Evolutionary conservation across 2,797 vertebrate species (phyloP).

Genomic region (Crax fasciolata): DNA sequence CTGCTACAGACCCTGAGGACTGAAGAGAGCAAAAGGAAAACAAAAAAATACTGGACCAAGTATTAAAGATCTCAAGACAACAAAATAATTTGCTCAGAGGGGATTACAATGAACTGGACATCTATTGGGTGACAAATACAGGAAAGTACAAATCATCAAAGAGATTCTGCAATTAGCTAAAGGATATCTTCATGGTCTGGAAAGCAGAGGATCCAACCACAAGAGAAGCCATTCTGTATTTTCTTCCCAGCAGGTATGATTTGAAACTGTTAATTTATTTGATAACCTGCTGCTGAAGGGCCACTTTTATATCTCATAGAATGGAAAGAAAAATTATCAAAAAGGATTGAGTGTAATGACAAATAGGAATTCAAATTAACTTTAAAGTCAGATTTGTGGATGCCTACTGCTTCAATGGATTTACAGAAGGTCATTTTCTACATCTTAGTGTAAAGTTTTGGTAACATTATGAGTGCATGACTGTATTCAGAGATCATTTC

Average conservation of each 20-base stretch:
- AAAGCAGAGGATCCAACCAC: neutral
- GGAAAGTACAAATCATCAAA: neutral
- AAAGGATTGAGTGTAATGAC: neutral
- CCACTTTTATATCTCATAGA: neutral
- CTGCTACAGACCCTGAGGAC: conserved; percentile 12
- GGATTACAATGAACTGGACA: neutral
- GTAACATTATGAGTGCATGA: neutral
- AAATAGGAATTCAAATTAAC: neutral
- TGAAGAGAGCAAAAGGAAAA: neutral
- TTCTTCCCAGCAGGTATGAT: neutral
- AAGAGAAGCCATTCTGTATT: neutral
- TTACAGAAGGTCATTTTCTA: neutral
- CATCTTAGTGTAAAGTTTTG: neutral
- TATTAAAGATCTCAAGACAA: conserved; percentile 29
- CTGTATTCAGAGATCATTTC: neutral
- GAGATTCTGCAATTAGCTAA: neutral
- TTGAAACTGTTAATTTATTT: neutral
- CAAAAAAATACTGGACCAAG: neutral
- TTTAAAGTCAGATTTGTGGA: neutral
- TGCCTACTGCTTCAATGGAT: neutral
- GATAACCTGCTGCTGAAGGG: neutral
- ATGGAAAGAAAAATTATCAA: neutral
- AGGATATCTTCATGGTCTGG: neutral
- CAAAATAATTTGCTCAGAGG: neutral
- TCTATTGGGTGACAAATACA: neutral